Evolutionary conservation across 2,888 invertebrate species (phyloP), one percentile per base, ranked within the genome.

Genomic region (Ischnura elegans): DNA sequence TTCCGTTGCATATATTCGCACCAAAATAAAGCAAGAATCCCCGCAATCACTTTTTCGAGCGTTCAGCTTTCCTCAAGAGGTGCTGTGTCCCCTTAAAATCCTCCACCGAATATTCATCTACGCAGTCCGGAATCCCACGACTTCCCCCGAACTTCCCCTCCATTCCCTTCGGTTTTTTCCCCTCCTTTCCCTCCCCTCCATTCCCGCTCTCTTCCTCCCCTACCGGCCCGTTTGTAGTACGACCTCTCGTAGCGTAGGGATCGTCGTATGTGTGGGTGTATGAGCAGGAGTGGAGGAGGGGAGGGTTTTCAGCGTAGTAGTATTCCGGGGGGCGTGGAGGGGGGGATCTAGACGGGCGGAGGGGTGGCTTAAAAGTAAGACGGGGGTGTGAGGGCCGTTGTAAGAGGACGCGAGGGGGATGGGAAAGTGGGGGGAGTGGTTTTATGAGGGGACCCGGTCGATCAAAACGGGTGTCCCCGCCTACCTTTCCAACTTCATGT

Each of bases 191-290:
- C 42, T 45, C 51, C 36, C 21, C 55, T 61, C 47, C 61, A 42
- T 43, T 42, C 61, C 90, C 2, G 6, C 45, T n/a, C 45, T 21
- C 19, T 2, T 8, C 42, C 16, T 45, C 45, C 6, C 8, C 25
- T 25, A 25, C 36, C 46, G 21, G 2, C 86, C 45, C 43, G 8
- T 43, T 61, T 19, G 90, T 90, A 90, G 90, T 90, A 90, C 90
- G 90, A 55, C 61, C 66, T 90, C 90, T 90, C 90, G 90, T 90
- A 90, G 90, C 90, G 90, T 90, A 90, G 90, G 10, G 61, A 43
- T 43, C n/a, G 87, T 76, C 36, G 36, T 76, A 16, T 76, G 76
- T 76, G 66, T 76, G 76, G 61, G 61, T 76, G 76, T 76, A 36
- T 76, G 76, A 16, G 76, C 10, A 13, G 36, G 76, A 76, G 76